Evolutionary conservation across 1,140 invertebrate genomes (phyloP), one percentile per base, ranked within the genome.

Genomic region (Hestina assimilis): DNA sequence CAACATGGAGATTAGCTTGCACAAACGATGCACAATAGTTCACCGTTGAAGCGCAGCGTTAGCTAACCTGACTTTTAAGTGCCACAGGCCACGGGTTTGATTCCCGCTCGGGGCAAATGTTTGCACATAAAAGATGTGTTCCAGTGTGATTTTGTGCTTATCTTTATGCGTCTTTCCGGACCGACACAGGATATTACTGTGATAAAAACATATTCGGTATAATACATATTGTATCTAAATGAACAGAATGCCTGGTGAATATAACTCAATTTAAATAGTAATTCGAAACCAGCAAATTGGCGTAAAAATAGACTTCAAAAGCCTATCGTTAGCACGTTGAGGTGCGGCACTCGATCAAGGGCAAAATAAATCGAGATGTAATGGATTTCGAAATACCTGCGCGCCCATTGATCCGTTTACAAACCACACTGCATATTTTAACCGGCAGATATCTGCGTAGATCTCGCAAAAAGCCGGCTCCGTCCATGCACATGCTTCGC

Each of bases 321-420:
- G 60, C 52, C 58, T 52, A 58, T 60, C 51, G 59, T 62, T 63
- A 69, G 62, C 59, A 59, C 63, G 51, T 63, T 59, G 55, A 46
- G 47, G 50, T 54, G 64, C 46, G 55, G 55, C 55, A 50, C 42
- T 59, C 55, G 45, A 70, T 70, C 68, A 61, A 57, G 59, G 53
- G 55, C 42, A 58, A 70, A 73, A 70, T 67, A 70, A 70, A 69
- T 58, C 57, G 61, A 64, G 61, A 70, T 68, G 63, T 63, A 71
- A 73, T 78, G 64, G 42, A 77, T 72, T 74, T 73, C 55, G 56
- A 72, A 74, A 79, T 78, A 69, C 72, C 66, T 64, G 65, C 43
- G 66, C 63, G 63, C 69, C 52, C 69, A 69, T 66, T 77, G 74
- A 79, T 77, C 72, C 59, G 68, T 65, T 77, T 72, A 59, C 63